Base-by-base conservation (phyloP, 2,797 vertebrate genomes). In the Pantherophis vulpinus region DNA sequence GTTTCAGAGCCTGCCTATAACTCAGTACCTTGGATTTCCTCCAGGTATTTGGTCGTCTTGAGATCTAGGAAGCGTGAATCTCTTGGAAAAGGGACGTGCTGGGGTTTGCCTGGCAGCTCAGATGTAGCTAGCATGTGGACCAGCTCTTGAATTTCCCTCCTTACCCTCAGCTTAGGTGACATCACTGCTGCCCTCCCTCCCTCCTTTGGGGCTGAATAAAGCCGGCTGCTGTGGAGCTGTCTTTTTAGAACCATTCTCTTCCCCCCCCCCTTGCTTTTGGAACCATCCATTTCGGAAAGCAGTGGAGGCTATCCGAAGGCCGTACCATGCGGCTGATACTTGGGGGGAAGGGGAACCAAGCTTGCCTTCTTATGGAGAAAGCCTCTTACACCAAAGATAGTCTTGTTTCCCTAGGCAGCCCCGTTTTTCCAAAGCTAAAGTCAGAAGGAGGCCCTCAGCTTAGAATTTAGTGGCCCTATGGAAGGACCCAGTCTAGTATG, bases 131-230 rank as follows among this genome's bases (percentile, higher is more conserved):
- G 92, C 92, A 51, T 91, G 92, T 91, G 25, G 7, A 25, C 70
- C 29, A 88, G 61, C 32, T 94, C 87, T 42, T 95, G 93, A 93
- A n/a, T 2, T 0, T 58, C 8, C 93, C 92, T 94, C 91, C 94
- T 3, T 18, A 59, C 29, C 32, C 91, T n/a, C 91, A 86, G 91
- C 27, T 88, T 74, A 66, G 89, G 87, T 47, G 74, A 66, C 92
- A 93, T 70, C 14, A 88, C 90, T 29, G 47, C 94, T 92, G 74
- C 93, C 96, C 92, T 95, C 91, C 2, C 0, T 95, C 91, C 2
- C 0, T 74, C 91, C 91, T 90, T 93, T 0, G 0, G 91, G 95
- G 93, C 92, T 93, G 93, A 95, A 86, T 91, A 54, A 20, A 25
- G 29, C 93, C n/a, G 95, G 1, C 27, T 3, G 37, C 3, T 90